Conservation (phyloP, 1,140 invertebrate species). For the Danaus melanippus region DNA sequence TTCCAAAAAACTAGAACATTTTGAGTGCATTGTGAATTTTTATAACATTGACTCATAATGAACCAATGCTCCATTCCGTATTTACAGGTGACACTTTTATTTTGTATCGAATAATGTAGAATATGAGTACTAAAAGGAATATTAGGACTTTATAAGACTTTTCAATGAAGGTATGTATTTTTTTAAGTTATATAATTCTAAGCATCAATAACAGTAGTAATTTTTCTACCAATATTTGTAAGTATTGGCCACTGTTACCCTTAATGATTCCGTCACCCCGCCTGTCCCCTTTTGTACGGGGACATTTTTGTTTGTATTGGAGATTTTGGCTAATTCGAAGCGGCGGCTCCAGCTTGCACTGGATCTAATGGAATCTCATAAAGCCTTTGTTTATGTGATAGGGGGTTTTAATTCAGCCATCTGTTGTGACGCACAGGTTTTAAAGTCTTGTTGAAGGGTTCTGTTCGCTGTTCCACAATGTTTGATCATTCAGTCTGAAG, state of each 20-base stretch:
- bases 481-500: too few relatives aligned
- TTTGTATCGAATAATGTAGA: not conserved
- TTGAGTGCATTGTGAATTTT: conserved; percentile 16
- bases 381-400: conserved; percentile 21
- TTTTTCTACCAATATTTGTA: too few relatives aligned
- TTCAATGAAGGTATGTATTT: too few relatives aligned
- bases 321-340: conserved; percentile 28
- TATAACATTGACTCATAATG: conserved; percentile 7
- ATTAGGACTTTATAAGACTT: too few relatives aligned
- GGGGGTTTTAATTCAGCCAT: conserved; percentile 16
- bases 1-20: conserved; percentile 20
- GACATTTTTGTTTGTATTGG: conserved; percentile 35
- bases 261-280: conserved; percentile 8
- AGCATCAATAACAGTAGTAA: conserved; percentile 7
- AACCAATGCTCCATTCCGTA: conserved; percentile 4
- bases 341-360: conserved; percentile 12
- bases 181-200: not conserved
- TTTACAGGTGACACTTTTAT: conserved; percentile 4
- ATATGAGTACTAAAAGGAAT: too few relatives aligned
- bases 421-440: conserved; percentile 1
- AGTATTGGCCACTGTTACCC: conserved; percentile 14
- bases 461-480: too few relatives aligned
- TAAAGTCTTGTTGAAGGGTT: conserved; percentile 5
- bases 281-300: conserved; percentile 11
- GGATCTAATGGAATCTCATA: conserved; percentile 32